Evolutionary conservation across 2,113 vertebrate species (phyloP).

Genomic region (Silurus meridionalis): DNA sequence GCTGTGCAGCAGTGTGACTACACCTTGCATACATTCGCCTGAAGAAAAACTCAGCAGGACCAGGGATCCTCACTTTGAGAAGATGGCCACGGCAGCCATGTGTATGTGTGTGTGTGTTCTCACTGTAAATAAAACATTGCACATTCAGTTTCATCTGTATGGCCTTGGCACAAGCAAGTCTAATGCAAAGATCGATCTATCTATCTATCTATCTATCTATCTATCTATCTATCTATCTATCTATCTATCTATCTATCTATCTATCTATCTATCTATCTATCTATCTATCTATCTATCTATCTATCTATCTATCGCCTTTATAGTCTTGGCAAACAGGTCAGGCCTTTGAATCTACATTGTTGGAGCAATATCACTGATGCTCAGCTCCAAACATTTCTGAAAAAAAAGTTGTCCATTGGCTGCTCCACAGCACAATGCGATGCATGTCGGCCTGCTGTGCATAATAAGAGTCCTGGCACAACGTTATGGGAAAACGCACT

Average conservation of each 20-base stretch:
- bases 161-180: neutral
- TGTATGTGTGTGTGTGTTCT: neutral
- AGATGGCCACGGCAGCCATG: neutral
- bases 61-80: neutral
- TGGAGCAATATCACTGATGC: neutral
- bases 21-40: neutral
- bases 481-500: conserved; percentile 59
- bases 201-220: too few species aligned
- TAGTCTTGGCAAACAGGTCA: neutral
- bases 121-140: conserved; percentile 26
- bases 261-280: too few species aligned
- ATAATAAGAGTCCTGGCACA: conserved; percentile 63
- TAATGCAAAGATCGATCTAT: neutral
- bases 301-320: neutral
- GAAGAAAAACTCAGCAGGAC: conserved; percentile 32
- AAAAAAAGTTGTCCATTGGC: conserved; percentile 7
- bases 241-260: too few species aligned
- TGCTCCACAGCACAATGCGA: conserved; percentile 40
- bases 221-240: too few species aligned
- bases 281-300: too few species aligned
- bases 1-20: neutral
- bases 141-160: neutral
- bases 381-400: neutral
- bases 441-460: conserved; percentile 57
- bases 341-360: neutral